Evolutionary conservation across 1,140 invertebrate genomes (phyloP).

Genomic region (Aphaenogaster rudis): DNA sequence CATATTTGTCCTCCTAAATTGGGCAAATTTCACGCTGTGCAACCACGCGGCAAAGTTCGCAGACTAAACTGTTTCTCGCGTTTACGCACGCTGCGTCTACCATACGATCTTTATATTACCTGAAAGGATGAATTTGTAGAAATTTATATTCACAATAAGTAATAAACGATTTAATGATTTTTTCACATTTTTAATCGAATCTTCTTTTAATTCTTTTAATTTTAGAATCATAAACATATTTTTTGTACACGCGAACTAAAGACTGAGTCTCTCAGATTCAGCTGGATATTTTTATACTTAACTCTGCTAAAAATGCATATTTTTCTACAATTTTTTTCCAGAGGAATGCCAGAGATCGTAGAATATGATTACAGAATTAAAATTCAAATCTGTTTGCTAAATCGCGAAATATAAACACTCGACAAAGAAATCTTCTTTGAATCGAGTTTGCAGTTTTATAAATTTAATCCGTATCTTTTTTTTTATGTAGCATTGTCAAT

Average conservation of each 20-base stretch:
- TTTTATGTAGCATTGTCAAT: neutral
- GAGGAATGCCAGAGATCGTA: neutral
- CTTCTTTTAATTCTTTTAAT: neutral
- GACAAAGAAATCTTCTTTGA: neutral
- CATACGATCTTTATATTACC: neutral
- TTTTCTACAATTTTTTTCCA: neutral
- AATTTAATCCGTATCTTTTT: neutral
- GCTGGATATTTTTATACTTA: neutral
- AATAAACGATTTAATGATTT: neutral
- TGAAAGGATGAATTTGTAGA: neutral
- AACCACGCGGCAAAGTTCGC: slow-evolving; percentile 17
- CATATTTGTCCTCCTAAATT: slow-evolving; percentile 6
- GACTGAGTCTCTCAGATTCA: too few species aligned
- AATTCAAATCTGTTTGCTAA: neutral
- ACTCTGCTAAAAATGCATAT: neutral
- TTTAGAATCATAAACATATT: neutral
- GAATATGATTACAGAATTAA: neutral
- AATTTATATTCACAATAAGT: too few species aligned
- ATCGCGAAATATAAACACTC: neutral
- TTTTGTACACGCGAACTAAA: neutral
- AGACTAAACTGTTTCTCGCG: slow-evolving; percentile 10
- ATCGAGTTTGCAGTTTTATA: neutral
- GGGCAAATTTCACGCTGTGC: slow-evolving; percentile 18
- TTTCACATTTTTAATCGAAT: neutral
- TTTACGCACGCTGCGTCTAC: neutral